Evolutionary conservation across 2,888 invertebrate genomes (phyloP), one percentile per base, ranked within the genome.

Genomic region (Calameuta pallipes): DNA sequence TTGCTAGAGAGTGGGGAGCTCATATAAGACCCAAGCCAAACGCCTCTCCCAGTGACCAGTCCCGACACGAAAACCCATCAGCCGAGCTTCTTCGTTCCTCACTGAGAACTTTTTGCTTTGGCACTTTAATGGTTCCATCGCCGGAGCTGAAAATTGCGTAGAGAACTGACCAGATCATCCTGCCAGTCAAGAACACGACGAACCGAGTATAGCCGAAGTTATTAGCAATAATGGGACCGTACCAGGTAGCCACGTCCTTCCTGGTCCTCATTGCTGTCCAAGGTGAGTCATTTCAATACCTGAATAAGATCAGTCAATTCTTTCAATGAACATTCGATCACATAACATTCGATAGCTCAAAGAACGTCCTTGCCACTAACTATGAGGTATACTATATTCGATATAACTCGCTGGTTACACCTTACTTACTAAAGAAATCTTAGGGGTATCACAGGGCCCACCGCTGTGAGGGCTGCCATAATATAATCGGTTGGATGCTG

Each of bases 41-140:
- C 88, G 89, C 89, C 90, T 91, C 90, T 90, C 89, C 89, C 90
- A 90, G 90, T 91, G 90, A 90, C 87, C 90, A 91, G 90, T 90
- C 90, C 88, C 88, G 88, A 90, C 89, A 90, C 90, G 90, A 91
- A 90, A 90, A 91, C 91, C 89, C 90, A 90, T 90, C 90, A 88
- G 87, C 88, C 87, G 87, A 89, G 88, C 89, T 88, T 89, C 90
- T 88, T 90, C 89, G 85, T 81, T 79, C 81, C 75, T 79, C 77
- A 81, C 81, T 74, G 79, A 80, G 75, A 79, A 78, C 75, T 37
- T 74, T 74, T 74, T 74, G 33, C 34, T 34, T 75, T 75, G 23
- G 11, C 73, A 33, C n/a, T 75, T 78, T 78, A 37, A 71, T 76
- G 69, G 36, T 74, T 74, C 76, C 69, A n/a, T 68, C 36, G 70